Conservation (phyloP, 2,888 invertebrate genomes). For the Rambutsinella grinnellia region DNA sequence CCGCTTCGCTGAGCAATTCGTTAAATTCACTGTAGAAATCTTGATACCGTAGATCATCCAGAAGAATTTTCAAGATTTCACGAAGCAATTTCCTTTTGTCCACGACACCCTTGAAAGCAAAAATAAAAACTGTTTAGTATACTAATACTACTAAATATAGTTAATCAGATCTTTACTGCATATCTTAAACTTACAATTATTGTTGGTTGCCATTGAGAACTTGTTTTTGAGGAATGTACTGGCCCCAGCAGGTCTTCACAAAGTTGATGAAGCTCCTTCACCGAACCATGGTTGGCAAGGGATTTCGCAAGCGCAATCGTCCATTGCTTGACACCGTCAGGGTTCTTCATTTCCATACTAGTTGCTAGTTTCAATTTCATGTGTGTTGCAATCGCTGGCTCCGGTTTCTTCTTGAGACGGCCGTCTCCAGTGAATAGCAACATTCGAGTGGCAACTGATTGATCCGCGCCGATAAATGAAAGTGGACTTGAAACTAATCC, state of each 20-base stretch:
- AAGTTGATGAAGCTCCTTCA: constrained; percentile 79
- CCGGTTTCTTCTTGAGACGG: constrained; percentile 63
- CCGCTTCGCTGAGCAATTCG: constrained; percentile 56
- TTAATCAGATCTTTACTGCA: neutral
- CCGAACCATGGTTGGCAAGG: constrained; percentile 80
- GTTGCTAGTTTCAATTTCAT: constrained; percentile 81
- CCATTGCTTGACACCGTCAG: constrained; percentile 84
- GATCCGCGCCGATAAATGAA: constrained; percentile 25
- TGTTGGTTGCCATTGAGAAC: constrained; percentile 70
- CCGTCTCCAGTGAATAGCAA: constrained; percentile 29
- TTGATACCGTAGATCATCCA: constrained; percentile 64
- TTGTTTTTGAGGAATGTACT: constrained; percentile 74
- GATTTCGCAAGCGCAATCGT: constrained; percentile 74
- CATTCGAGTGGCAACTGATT: constrained; percentile 22
- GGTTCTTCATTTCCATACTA: constrained; percentile 78
- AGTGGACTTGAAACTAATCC: constrained; percentile 56
- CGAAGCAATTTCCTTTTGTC: constrained; percentile 60
- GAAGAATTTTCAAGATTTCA: constrained; percentile 56
- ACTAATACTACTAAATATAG: neutral
- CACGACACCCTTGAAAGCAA: constrained; percentile 49
- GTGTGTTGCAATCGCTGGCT: constrained; percentile 69
- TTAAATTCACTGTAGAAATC: constrained; percentile 65
- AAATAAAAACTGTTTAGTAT: neutral
- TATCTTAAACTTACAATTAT: constrained; percentile 45
- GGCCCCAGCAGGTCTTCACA: constrained; percentile 86